Conservation (phyloP, 2,113 vertebrate species). For the Alosa alosa region DNA sequence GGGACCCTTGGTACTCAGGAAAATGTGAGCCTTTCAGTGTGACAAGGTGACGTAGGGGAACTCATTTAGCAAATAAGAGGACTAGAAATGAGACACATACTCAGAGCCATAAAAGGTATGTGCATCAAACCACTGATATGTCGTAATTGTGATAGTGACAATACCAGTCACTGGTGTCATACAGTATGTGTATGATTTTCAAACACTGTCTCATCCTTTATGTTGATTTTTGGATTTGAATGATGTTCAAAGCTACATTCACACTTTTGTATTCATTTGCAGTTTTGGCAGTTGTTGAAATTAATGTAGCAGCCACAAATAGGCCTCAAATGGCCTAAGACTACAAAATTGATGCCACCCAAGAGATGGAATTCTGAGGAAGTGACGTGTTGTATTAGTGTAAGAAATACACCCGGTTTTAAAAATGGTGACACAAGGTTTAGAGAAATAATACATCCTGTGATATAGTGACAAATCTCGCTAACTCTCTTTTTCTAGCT, state of each 20-base stretch:
- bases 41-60: conserved; percentile 47
- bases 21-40: conserved; percentile 46
- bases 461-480: background rate
- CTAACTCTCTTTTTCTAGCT: background rate
- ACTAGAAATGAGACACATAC: background rate
- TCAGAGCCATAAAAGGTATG: background rate
- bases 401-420: background rate
- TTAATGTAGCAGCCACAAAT: background rate
- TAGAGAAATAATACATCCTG: background rate
- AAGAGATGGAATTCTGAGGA: background rate
- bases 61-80: conserved; percentile 36
- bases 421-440: background rate
- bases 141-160: background rate
- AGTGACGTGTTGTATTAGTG: background rate
- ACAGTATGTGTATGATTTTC: background rate
- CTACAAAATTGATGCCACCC: background rate
- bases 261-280: background rate
- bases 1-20: conserved; percentile 46
- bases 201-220: background rate
- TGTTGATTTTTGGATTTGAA: background rate
- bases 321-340: background rate
- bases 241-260: background rate
- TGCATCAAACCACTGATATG: conserved; percentile 2
- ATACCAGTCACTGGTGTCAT: background rate
- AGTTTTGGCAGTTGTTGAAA: background rate